Evolutionary conservation across 2,797 vertebrate genomes (phyloP), one percentile per base, ranked within the genome.

Genomic region (Enteromius anoplus): DNA sequence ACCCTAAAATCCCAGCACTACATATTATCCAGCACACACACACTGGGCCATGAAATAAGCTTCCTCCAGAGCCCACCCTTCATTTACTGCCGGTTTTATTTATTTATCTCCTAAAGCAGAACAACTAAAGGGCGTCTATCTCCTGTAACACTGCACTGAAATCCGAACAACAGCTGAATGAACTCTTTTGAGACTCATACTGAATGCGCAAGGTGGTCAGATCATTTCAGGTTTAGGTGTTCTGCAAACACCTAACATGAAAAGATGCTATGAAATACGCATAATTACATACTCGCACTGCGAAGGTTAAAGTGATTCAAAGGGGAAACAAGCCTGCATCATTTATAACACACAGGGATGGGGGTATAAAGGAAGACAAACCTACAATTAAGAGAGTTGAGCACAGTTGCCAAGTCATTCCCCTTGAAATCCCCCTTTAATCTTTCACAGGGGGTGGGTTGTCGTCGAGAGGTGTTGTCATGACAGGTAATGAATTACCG

Each of bases 351-450:
- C 66, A 45, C 49, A 51, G 70, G 60, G 58, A 76, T 9, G 15
- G 64, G 64, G 47, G 42, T 81, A 76, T 60, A 42, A 69, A 55
- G 37, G 53, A 79, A 84, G 80, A 86, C 73, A 79, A 82, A 80
- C 75, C 49, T 70, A 76, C 85, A 85, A 78, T 85, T 83, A 87
- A 80, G 68, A 71, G 68, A 58, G 86, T 73, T 68, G 62, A 83
- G 71, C 40, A 78, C 45, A 42, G 84, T 75, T 87, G 86, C 88
- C 86, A 88, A 85, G 80, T 78, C 78, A 82, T 85, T 88, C 87
- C 87, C 87, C 85, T 88, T 89, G 85, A 89, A 86, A 87, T 85
- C 84, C 78, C 84, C 85, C 79, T 86, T 86, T 85, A 87, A 88
- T 89, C 86, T 85, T 88, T 88, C 88, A 89, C 68, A 64, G 45